phyloP scores from a whole-genome alignment of 2,113 vertebrate species.

The Ursus arctos region DNA sequence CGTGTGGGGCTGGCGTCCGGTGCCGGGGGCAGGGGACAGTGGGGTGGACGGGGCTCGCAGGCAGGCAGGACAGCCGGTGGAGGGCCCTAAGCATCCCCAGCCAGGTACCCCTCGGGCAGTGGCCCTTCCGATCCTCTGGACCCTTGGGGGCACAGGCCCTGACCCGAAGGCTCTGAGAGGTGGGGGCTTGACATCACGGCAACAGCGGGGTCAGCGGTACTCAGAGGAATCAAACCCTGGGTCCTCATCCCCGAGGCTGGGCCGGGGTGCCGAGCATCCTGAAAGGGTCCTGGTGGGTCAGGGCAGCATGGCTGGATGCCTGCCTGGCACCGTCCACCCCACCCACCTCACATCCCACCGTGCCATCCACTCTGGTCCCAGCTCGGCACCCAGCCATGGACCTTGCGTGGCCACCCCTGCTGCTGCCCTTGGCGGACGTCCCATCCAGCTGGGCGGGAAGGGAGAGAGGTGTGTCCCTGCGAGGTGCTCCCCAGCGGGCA shows the following conservation, averaged over 20 bases:
- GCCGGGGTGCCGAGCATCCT: rapidly evolving
- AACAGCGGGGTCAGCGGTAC: rapidly evolving
- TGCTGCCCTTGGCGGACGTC: rapidly evolving
- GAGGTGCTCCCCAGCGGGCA: not conserved
- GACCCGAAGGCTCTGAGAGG: not conserved
- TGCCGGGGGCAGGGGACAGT: rapidly evolving
- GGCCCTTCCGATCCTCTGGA: not conserved
- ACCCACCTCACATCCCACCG: rapidly evolving
- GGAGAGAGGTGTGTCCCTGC: rapidly evolving
- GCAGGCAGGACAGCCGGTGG: not conserved
- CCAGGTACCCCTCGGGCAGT: not conserved
- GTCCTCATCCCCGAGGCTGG: rapidly evolving
- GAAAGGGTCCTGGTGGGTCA: rapidly evolving
- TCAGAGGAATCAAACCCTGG: not conserved
- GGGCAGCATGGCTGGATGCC: not conserved
- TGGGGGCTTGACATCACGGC: rapidly evolving
- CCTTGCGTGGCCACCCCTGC: not conserved
- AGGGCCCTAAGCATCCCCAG: rapidly evolving
- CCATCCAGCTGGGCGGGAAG: not conserved
- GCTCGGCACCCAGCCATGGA: not conserved
- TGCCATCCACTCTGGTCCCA: not conserved
- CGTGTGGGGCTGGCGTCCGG: rapidly evolving
- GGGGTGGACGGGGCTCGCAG: rapidly evolving
- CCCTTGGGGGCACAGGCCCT: not conserved
- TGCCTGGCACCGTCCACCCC: rapidly evolving